phyloP scores from a whole-genome alignment of 2,113 vertebrate species.

The Bujurquina vittata region DNA sequence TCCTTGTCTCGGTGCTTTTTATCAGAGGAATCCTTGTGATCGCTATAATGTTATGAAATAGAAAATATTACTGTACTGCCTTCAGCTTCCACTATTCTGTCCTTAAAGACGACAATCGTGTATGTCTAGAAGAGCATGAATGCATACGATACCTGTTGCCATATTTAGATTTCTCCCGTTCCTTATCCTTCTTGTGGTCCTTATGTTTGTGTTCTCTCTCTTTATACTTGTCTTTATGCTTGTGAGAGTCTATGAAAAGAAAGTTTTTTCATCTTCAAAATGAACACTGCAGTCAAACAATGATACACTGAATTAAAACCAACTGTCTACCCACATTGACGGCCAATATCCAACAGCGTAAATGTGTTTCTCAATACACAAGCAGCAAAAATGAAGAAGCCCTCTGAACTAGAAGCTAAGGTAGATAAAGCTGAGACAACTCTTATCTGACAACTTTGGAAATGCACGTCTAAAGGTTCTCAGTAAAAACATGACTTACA shows the following conservation, averaged over 20 bases:
- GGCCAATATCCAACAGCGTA: background rate
- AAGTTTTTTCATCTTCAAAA: background rate
- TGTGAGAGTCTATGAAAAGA: slow-evolving; percentile 89
- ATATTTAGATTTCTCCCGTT: slow-evolving; percentile 94
- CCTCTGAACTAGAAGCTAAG: background rate
- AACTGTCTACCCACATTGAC: background rate
- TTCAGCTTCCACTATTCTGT: background rate
- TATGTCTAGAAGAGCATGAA: background rate
- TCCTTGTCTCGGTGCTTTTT: slow-evolving; percentile 90
- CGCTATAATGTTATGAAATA: slow-evolving; percentile 72
- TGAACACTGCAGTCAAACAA: background rate
- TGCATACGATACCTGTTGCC: slow-evolving; percentile 88
- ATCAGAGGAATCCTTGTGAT: slow-evolving; percentile 92
- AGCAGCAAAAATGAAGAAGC: background rate
- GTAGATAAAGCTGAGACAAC: background rate
- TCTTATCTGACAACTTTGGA: background rate
- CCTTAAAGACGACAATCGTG: background rate
- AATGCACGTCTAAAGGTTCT: background rate
- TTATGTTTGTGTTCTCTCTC: slow-evolving; percentile 98
- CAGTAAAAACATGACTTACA: background rate
- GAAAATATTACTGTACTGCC: too few species aligned
- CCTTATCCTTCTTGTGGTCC: slow-evolving; percentile 98
- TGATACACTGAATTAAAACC: background rate
- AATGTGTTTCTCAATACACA: background rate
- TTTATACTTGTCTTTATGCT: slow-evolving; percentile 97